Evolutionary conservation across 2,888 invertebrate genomes (phyloP).

Genomic region (Chaetogeoica ovagalla): DNA sequence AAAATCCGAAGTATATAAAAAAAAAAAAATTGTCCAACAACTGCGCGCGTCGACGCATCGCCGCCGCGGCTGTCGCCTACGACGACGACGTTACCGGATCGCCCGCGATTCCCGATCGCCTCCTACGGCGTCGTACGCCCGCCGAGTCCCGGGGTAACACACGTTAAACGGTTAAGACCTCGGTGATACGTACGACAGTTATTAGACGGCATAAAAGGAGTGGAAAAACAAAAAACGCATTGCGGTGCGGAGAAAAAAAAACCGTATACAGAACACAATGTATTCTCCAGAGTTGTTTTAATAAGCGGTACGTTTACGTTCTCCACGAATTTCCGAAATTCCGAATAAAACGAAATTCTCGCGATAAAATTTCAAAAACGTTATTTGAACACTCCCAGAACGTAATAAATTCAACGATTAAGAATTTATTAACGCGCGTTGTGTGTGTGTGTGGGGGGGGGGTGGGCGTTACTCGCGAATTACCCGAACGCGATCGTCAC

Average conservation of each 20-base stretch:
- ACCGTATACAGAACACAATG: no score
- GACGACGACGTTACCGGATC: constrained; percentile 8
- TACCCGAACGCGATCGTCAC: no score
- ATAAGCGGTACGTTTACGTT: no score
- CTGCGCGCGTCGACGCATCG: constrained; percentile 35
- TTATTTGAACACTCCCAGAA: no score
- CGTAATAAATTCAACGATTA: no score
- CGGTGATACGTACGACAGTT: background rate
- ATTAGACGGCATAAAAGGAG: constrained; percentile 9
- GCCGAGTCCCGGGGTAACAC: constrained; percentile 4
- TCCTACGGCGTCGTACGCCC: constrained; percentile 12
- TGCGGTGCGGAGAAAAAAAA: background rate
- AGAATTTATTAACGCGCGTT: no score
- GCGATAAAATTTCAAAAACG: no score
- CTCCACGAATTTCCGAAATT: no score
- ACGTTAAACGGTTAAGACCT: constrained; percentile 32
- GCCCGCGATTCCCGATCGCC: constrained; percentile 51
- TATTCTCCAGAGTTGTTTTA: no score
- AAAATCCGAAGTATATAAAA: background rate
- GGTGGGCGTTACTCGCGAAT: no score
- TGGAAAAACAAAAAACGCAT: background rate
- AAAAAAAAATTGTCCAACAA: constrained; percentile 37
- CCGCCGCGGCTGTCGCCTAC: constrained; percentile 29
- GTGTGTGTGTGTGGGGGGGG: no score
- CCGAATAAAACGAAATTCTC: no score